phyloP scores from a whole-genome alignment of 2,113 vertebrate genomes.

The Crypturellus undulatus region DNA sequence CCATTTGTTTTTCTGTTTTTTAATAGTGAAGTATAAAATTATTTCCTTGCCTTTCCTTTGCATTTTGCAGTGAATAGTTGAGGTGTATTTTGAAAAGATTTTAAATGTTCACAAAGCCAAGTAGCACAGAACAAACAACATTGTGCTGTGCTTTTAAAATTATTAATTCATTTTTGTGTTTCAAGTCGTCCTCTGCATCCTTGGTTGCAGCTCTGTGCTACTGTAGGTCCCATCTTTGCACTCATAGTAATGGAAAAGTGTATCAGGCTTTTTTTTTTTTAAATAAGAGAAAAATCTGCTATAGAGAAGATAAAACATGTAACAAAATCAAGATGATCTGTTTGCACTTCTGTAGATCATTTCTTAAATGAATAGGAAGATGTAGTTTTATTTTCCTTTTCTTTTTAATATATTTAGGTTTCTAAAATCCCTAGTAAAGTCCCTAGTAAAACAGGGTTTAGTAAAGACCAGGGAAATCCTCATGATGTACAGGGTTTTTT shows the following conservation, averaged over 20 bases:
- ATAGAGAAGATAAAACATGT: background rate
- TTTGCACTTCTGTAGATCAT: background rate
- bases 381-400: background rate
- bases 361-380: background rate
- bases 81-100: background rate
- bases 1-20: background rate
- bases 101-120: background rate
- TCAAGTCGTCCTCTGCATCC: background rate
- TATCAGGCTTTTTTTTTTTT: background rate
- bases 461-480: background rate
- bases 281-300: background rate
- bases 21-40: background rate
- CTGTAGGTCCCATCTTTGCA: background rate
- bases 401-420: background rate
- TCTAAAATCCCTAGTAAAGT: background rate
- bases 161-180: background rate
- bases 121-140: background rate
- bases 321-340: background rate
- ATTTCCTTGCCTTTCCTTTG: background rate
- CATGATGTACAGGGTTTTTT: background rate
- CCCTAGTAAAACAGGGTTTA: background rate
- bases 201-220: too few species aligned
- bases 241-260: background rate
- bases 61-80: background rate
- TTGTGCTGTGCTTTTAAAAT: background rate